These are phyloP conservation scores for Platyrinchus mystaceus DNA, from an alignment of 2,797 vertebrate genomes.

Conservation along the genomic window DNA sequence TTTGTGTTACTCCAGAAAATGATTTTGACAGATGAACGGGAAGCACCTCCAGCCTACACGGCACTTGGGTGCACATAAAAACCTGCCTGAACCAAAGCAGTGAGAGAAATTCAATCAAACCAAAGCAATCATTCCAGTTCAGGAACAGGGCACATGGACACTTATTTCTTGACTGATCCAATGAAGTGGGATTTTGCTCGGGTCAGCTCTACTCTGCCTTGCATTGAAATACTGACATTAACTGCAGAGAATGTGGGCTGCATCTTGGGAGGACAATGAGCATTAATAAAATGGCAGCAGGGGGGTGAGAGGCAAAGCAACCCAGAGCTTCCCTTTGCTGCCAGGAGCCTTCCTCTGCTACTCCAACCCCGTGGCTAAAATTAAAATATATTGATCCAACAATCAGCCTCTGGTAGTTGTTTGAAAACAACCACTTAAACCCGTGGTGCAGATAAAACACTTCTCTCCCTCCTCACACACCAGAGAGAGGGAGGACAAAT, in stretches of 20 bases:
- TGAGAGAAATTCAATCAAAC: neutral
- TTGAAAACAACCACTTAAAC: neutral
- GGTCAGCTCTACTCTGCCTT: neutral
- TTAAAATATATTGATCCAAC: neutral
- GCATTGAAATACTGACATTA: neutral
- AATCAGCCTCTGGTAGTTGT: neutral
- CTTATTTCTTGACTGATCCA: neutral
- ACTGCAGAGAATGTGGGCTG: neutral
- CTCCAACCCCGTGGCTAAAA: neutral
- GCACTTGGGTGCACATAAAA: neutral
- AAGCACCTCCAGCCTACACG: neutral
- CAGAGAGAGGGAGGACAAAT: neutral
- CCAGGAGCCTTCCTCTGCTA: neutral
- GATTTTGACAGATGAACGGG: neutral
- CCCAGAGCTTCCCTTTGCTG: neutral
- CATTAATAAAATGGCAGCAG: neutral
- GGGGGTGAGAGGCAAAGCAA: neutral
- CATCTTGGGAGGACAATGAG: neutral
- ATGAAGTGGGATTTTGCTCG: neutral
- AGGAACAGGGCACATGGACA: neutral
- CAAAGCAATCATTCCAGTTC: neutral
- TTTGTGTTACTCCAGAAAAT: neutral
- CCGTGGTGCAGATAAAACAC: neutral
- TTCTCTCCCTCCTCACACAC: neutral
- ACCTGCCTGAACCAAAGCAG: neutral